These are phyloP conservation scores for Mesoclemmys tuberculata DNA, from an alignment of 2,113 vertebrate species.

Conservation along the genomic window DNA sequence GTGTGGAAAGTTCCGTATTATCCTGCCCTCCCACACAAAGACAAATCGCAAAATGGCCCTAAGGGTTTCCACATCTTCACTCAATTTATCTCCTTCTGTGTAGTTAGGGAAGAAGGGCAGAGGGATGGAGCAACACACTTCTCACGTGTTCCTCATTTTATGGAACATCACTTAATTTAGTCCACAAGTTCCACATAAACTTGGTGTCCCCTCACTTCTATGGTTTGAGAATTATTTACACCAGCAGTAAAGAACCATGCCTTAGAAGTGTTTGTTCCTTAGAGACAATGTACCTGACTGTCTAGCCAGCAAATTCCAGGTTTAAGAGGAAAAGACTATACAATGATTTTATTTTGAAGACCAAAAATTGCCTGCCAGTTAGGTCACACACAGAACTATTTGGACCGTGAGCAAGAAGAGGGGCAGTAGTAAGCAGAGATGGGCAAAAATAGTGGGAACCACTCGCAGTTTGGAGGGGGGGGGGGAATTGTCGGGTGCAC, in stretches of 20 bases:
- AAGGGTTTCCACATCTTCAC: background rate
- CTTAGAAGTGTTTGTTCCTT: background rate
- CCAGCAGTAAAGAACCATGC: background rate
- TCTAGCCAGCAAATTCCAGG: background rate
- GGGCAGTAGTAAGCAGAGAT: background rate
- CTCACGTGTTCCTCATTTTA: background rate
- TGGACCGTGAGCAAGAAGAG: background rate
- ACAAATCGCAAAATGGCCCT: background rate
- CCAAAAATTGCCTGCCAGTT: background rate
- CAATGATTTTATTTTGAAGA: background rate
- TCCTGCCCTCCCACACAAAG: background rate
- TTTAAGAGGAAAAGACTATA: background rate
- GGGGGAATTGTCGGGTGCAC: background rate
- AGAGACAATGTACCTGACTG: background rate
- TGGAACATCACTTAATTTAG: background rate
- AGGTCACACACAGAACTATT: constrained; percentile 10
- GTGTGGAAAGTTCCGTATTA: background rate
- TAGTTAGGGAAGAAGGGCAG: background rate
- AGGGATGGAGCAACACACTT: background rate
- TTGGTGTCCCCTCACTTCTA: background rate
- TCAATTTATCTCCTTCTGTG: background rate
- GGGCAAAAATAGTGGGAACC: background rate
- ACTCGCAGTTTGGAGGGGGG: background rate
- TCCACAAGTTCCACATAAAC: background rate
- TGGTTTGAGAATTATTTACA: fast-evolving